These are phyloP conservation scores for Perca flavescens DNA, from an alignment of 2,113 vertebrate genomes.

Conservation along the genomic window DNA sequence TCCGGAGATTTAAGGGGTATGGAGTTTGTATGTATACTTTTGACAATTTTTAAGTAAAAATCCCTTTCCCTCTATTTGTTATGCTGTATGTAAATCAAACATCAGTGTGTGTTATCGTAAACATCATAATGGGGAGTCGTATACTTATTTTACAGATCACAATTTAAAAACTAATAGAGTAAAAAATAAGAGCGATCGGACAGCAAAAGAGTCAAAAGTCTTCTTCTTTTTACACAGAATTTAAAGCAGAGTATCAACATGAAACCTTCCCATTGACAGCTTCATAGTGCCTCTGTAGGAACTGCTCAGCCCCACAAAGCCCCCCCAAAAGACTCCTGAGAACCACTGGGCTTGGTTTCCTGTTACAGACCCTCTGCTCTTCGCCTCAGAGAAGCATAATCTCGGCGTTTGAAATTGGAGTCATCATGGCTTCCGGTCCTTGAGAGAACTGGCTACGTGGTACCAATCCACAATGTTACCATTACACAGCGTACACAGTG, in stretches of 20 bases:
- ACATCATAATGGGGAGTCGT: not conserved
- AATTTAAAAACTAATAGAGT: not conserved
- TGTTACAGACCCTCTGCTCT: not conserved
- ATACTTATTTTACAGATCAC: not conserved
- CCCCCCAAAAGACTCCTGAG: not conserved
- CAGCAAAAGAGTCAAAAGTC: not conserved
- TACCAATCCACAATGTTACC: constrained; percentile 26
- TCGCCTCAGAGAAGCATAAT: constrained; percentile 40
- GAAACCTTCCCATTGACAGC: not conserved
- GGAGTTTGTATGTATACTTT: not conserved
- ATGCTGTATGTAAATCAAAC: not conserved
- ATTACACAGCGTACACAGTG: not conserved
- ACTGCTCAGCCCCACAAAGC: not conserved
- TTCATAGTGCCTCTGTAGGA: not conserved
- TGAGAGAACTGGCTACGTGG: constrained; percentile 28
- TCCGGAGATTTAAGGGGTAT: not conserved
- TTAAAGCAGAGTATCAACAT: not conserved
- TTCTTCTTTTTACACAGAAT: not conserved
- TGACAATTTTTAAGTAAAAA: not conserved
- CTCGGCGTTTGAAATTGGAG: constrained; percentile 49
- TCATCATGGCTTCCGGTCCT: constrained; percentile 19
- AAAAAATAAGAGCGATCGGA: not conserved
- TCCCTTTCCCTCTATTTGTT: not conserved
- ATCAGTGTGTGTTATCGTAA: not conserved
- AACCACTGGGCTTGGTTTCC: constrained; percentile 13